Percentiles rank a stretch among this genome's conserved stretches.
phyloP scores from a whole-genome alignment of 2,797 vertebrate species.

The Characodon lateralis region DNA sequence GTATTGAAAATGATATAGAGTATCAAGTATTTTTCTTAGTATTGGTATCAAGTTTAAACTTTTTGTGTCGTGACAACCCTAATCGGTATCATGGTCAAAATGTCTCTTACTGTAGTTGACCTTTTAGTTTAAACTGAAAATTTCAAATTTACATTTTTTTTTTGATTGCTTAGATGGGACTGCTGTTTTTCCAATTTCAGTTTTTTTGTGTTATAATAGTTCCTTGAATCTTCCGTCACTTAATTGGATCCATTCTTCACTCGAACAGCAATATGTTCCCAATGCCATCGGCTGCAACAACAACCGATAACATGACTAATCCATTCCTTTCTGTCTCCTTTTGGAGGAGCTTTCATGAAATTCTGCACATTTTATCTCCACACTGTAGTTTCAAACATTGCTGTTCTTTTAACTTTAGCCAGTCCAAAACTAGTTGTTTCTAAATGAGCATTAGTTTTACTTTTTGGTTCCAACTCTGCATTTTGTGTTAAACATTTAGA shows the following conservation, averaged over 20 bases:
- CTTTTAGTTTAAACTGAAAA: background rate
- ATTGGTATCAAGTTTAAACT: too few relatives aligned
- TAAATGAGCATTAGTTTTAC: background rate
- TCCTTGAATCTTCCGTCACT: background rate
- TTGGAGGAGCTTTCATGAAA: background rate
- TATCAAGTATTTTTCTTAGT: too few relatives aligned
- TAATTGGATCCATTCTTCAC: constrained; percentile 1
- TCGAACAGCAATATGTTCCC: background rate
- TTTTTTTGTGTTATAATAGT: background rate
- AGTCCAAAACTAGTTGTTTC: background rate
- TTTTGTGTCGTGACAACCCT: too few relatives aligned
- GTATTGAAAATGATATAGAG: too few relatives aligned
- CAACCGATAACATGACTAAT: constrained; percentile 1
- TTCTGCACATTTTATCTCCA: background rate
- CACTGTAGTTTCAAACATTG: background rate
- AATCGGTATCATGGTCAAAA: background rate
- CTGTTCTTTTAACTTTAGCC: background rate
- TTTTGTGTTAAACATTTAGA: background rate
- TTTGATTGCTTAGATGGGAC: background rate
- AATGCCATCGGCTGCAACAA: background rate
- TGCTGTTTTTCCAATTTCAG: background rate
- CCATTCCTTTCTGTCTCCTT: background rate
- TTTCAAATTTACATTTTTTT: background rate
- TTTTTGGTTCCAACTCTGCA: background rate
- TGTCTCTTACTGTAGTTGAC: background rate